phyloP scores from a whole-genome alignment of 2,888 invertebrate species.

The Selenia dentaria region DNA sequence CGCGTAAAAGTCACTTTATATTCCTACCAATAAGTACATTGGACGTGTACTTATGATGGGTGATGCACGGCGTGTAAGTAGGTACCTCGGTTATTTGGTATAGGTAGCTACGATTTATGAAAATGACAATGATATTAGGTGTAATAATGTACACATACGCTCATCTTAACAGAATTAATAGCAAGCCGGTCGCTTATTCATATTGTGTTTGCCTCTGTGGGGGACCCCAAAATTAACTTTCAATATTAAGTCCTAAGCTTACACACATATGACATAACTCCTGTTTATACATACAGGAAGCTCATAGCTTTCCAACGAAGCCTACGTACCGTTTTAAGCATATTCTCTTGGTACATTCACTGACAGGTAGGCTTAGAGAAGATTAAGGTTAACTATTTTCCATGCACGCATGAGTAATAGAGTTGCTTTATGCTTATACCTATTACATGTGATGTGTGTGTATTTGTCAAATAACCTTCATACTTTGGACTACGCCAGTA shows the following conservation, averaged over 20 bases:
- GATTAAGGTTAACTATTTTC: slow-evolving; percentile 54
- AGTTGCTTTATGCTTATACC: slow-evolving; percentile 18
- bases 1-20: slow-evolving; percentile 29
- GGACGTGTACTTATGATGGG: slow-evolving; percentile 1
- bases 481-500: background rate
- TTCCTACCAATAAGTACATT: slow-evolving; percentile 26
- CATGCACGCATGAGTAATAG: slow-evolving; percentile 24
- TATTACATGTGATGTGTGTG: slow-evolving; percentile 24
- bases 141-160: slow-evolving; percentile 6
- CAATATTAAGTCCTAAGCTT: slow-evolving; percentile 41
- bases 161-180: slow-evolving; percentile 17
- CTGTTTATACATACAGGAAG: slow-evolving; percentile 13
- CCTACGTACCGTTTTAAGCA: slow-evolving; percentile 43
- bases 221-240: slow-evolving; percentile 46
- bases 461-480: slow-evolving; percentile 26
- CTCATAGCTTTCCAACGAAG: slow-evolving; percentile 9
- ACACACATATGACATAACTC: slow-evolving; percentile 23
- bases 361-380: slow-evolving; percentile 52
- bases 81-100: background rate
- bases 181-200: slow-evolving; percentile 38
- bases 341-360: slow-evolving; percentile 57
- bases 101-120: background rate
- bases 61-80: background rate
- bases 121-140: slow-evolving; percentile 12
- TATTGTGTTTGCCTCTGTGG: slow-evolving; percentile 40